A percentile compares a stretch with the other conserved stretches of the same genome.
phyloP scores from a whole-genome alignment of 2,797 vertebrate species.

The Yasuhikotakia modesta region DNA sequence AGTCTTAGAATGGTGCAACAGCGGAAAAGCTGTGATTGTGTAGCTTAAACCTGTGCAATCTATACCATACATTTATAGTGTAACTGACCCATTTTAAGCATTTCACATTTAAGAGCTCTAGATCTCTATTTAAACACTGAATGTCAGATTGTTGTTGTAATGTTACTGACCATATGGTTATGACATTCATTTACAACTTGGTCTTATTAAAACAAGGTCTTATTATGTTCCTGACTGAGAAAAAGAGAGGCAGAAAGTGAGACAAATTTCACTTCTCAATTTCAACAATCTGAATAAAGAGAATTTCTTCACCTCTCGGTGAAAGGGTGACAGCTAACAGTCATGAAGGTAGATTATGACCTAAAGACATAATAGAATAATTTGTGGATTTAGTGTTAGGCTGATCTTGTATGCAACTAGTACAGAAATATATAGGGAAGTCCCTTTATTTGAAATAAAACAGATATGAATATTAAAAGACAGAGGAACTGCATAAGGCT shows the following conservation, averaged over 20 bases:
- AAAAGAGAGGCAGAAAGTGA: constrained; percentile 55
- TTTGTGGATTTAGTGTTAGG: neutral
- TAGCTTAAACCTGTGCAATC: constrained; percentile 57
- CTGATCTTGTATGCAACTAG: neutral
- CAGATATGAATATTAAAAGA: constrained; percentile 26
- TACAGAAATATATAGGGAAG: constrained; percentile 17
- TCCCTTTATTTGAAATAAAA: constrained; percentile 9
- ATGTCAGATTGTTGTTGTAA: neutral
- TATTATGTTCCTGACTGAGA: constrained; percentile 30
- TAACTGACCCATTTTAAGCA: constrained; percentile 5
- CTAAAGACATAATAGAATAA: neutral
- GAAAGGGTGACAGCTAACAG: constrained; percentile 16
- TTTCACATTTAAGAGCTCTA: neutral
- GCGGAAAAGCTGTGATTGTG: constrained; percentile 48
- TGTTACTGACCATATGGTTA: neutral
- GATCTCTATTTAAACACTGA: neutral
- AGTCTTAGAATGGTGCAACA: constrained; percentile 53
- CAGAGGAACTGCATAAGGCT: constrained; percentile 6
- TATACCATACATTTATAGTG: neutral
- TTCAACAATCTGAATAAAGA: constrained; percentile 61
- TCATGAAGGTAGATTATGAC: neutral
- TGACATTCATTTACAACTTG: constrained; percentile 3
- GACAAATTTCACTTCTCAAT: constrained; percentile 67
- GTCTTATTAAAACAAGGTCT: constrained; percentile 2
- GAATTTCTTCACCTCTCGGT: constrained; percentile 12